Evolutionary conservation across 2,797 vertebrate genomes (phyloP), one percentile per base, ranked within the genome.

Genomic region (Hypotaenidia okinawae): DNA sequence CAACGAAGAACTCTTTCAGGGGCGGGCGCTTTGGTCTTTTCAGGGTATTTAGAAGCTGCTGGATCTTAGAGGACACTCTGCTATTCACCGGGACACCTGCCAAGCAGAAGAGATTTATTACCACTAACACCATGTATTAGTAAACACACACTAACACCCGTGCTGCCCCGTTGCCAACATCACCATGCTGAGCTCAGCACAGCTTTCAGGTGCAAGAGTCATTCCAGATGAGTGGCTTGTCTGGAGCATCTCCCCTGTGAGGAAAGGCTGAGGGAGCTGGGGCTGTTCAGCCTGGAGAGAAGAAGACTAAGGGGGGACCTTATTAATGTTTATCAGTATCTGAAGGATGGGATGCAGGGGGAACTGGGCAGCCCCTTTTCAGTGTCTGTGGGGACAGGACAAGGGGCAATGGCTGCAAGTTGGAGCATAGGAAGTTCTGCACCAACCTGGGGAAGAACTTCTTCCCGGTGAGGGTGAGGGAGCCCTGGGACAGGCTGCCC

Each of bases 11-110:
- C 86, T 99, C 99, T 90, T 98, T 98, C 95, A 99, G 95, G 1
- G 99, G 99, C 7, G 99, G 99, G 23, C 99, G 98, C 96, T 99
- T 99, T 12, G 99, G 99, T 96, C 99, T 98, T 98, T 99, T 99
- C 97, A 99, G 98, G 30, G 99, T 99, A 95, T 99, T 99, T 39
- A 99, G 98, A 89, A 99, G 98, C 97, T 99, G 99, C 97, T 99
- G 99, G 97, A 99, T 99, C 98, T 99, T 99, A 89, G 99, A 99
- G 84, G 99, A 99, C 85, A 99, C 99, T 78, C 99, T 98, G 97
- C 99, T 99, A 97, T 98, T 99, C 96, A 99, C 99, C 18, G 99
- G 99, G 83, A 99, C 99, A 94, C 99, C 99, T 99, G 97, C 25
- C 84, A 91, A 30, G 91, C 3, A 67, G 45, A 78, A 54, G 84